Conservation (phyloP, 2,113 vertebrate species). For the Rhegmatorhina hoffmannsi region DNA sequence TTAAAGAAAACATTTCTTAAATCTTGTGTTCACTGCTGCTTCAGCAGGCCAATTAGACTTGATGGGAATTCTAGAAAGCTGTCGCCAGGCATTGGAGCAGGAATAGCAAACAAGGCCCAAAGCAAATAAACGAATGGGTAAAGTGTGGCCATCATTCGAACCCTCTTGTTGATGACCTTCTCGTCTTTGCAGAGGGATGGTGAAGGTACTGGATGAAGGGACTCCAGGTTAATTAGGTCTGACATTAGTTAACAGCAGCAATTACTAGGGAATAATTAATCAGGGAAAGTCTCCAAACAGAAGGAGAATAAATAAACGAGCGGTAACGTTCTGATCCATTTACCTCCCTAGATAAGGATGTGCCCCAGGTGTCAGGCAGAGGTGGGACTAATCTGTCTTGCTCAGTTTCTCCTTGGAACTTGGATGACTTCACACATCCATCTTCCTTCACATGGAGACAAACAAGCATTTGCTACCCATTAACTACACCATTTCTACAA, state of each 20-base stretch:
- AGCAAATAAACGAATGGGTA: constrained; percentile 84
- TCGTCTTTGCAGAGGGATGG: constrained; percentile 46
- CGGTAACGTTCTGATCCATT: constrained; percentile 69
- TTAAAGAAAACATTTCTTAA: constrained; percentile 91
- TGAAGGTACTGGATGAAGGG: constrained; percentile 65
- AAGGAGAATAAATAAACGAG: constrained; percentile 84
- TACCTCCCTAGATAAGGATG: constrained; percentile 71
- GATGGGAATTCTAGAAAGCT: constrained; percentile 82
- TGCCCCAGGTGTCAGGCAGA: constrained; percentile 78
- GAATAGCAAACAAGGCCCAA: constrained; percentile 85
- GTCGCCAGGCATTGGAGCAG: constrained; percentile 80
- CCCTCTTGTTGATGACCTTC: constrained; percentile 74
- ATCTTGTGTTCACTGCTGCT: constrained; percentile 78
- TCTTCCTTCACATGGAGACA: constrained; percentile 55
- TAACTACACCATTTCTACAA: constrained; percentile 32
- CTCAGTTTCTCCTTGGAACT: constrained; percentile 63
- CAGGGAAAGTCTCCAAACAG: constrained; percentile 86
- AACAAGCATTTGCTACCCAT: constrained; percentile 51
- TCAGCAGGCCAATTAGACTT: constrained; percentile 76
- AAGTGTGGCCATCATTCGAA: constrained; percentile 71
- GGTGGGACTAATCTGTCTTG: constrained; percentile 75
- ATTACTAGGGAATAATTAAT: constrained; percentile 85
- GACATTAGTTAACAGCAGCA: constrained; percentile 83
- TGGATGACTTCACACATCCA: constrained; percentile 67
- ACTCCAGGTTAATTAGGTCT: constrained; percentile 82